Evolutionary conservation across 2,888 invertebrate species (phyloP).

Genomic region (Apocheima hispidaria): DNA sequence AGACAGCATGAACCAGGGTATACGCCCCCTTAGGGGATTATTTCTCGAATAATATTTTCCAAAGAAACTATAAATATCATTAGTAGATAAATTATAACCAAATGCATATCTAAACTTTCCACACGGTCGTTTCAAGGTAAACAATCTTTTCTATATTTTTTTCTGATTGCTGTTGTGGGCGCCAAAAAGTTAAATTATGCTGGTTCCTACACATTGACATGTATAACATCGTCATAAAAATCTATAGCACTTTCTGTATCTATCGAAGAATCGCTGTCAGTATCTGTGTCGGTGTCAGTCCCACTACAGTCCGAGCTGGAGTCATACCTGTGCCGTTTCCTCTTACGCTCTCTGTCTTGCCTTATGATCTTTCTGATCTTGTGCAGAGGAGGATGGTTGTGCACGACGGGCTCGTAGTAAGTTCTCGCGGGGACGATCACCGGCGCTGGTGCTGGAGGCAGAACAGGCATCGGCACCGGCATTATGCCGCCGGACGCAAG

Average conservation of each 20-base stretch:
- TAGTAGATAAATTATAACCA: too few relatives aligned
- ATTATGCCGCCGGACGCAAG: background rate
- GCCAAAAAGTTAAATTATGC: too few relatives aligned
- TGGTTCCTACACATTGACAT: slow-evolving; percentile 22
- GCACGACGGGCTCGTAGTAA: slow-evolving; percentile 68
- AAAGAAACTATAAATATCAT: too few relatives aligned
- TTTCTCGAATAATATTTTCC: too few relatives aligned
- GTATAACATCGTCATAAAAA: slow-evolving; percentile 49
- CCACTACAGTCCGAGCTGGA: slow-evolving; percentile 31
- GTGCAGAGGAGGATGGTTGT: slow-evolving; percentile 68
- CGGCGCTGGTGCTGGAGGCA: slow-evolving; percentile 46
- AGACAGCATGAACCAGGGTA: too few relatives aligned
- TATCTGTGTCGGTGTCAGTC: slow-evolving; percentile 30
- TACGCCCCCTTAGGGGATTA: too few relatives aligned
- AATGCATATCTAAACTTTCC: too few relatives aligned
- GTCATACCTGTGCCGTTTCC: slow-evolving; percentile 18
- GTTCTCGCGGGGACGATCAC: slow-evolving; percentile 60
- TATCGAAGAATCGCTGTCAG: slow-evolving; percentile 28
- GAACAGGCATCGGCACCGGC: background rate
- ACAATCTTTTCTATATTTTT: too few relatives aligned
- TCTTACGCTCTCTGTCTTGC: slow-evolving; percentile 41
- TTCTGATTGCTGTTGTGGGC: too few relatives aligned
- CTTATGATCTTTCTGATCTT: slow-evolving; percentile 57
- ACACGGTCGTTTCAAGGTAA: too few relatives aligned
- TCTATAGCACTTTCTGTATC: slow-evolving; percentile 35